Percentiles rank a stretch among this genome's conserved stretches.
Evolutionary conservation across 1,140 invertebrate genomes (phyloP).

Genomic region (Hyposmocoma kahamanoa): DNA sequence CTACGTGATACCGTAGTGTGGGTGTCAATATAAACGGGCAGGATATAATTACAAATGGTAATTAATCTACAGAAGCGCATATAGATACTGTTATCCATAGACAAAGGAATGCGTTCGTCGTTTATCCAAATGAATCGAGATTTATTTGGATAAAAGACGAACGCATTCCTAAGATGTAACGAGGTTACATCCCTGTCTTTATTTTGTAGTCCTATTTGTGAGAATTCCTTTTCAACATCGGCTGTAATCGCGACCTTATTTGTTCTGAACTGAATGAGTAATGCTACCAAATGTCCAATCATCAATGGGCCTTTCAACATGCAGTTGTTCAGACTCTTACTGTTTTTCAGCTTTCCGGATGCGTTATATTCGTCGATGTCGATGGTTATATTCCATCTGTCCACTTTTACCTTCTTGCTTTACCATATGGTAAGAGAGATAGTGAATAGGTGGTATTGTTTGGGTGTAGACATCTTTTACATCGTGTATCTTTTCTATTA

Average conservation of each 20-base stretch:
- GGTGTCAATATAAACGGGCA: conserved; percentile 2
- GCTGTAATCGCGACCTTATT: not conserved
- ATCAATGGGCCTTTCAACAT: conserved; percentile 20
- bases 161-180: too few relatives aligned
- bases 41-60: conserved; percentile 5
- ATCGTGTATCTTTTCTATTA: not conserved
- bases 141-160: not conserved
- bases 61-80: not conserved
- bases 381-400: not conserved
- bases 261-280: conserved; percentile 10
- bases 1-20: not conserved
- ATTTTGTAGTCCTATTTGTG: conserved; percentile 5
- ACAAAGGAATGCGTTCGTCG: not conserved
- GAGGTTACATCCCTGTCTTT: conserved; percentile 4
- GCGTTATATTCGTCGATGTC: not conserved
- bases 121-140: conserved; percentile 5
- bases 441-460: too few relatives aligned
- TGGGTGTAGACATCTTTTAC: not conserved
- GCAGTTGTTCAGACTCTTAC: conserved; percentile 19
- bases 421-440: not conserved
- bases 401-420: not conserved
- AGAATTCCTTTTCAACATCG: conserved; percentile 3
- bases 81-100: not conserved
- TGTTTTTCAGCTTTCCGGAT: conserved; percentile 12
- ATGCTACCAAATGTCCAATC: conserved; percentile 17